phyloP scores from a whole-genome alignment of 1,140 invertebrate genomes.

The Procambarus virginalis region DNA sequence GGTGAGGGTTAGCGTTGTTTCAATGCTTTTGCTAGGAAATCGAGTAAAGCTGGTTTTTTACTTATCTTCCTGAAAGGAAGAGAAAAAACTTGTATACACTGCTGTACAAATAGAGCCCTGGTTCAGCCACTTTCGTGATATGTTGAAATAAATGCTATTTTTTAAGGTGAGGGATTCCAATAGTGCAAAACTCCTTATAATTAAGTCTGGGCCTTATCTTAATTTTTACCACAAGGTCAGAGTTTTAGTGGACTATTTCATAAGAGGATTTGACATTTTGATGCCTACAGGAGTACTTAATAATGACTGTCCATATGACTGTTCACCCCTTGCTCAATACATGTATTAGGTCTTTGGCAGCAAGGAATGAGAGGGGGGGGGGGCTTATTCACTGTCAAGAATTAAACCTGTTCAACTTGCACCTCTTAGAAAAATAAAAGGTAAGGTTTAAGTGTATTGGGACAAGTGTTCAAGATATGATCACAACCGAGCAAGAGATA shows the following conservation, averaged over 20 bases:
- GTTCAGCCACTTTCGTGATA: conserved; percentile 7
- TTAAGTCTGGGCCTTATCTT: conserved; percentile 11
- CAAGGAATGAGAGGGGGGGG: not conserved
- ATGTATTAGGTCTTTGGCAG: conserved; percentile 1
- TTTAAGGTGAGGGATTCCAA: conserved; percentile 10
- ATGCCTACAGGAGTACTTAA: conserved; percentile 17
- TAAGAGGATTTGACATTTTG: not conserved
- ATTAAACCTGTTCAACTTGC: not conserved
- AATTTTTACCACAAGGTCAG: conserved; percentile 12
- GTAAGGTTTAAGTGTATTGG: not conserved
- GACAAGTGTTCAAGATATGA: not conserved
- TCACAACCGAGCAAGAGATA: not conserved
- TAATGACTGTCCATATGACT: conserved; percentile 4
- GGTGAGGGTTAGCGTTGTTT: not conserved
- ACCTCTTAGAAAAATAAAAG: not conserved
- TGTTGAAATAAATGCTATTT: conserved; percentile 7
- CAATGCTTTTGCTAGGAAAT: not conserved
- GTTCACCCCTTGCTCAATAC: conserved; percentile 3
- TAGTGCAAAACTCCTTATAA: conserved; percentile 13
- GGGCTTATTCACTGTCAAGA: not conserved
- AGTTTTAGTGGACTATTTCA: conserved; percentile 8
- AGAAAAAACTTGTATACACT: not conserved
- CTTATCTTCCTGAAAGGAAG: not conserved
- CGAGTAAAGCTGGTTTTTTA: not conserved
- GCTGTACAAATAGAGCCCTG: conserved; percentile 8